Base-by-base conservation (phyloP, 1,140 invertebrate genomes). In the Stegodyphus dumicola region DNA sequence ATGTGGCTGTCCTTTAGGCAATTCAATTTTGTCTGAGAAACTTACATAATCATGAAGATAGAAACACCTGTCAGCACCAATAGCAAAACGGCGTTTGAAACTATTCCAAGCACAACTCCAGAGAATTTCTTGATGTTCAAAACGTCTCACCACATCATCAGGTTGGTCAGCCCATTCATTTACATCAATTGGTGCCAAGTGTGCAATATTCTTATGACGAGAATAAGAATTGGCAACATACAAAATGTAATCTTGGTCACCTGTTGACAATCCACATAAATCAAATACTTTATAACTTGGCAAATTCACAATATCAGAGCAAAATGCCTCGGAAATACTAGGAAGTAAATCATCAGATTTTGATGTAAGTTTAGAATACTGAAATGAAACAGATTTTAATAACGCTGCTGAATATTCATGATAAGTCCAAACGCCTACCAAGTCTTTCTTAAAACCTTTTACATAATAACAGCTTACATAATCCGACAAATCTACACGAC, bases 211-310 rank as follows among this genome's bases (percentile, higher is more conserved):
- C 51, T 81, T 81, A 73, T 73, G 67, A 2, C 78, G 69, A 56
- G 78, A 81, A 49, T 81, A 81, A 5, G 78, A 81, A 73, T 81
- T 81, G 7, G 78, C 67, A 56, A 81, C 78, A 81, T 81, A 81
- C 17, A 81, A 52, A 49, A 73, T 53, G 52, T 81, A 81, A 81
- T 81, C 78, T 64, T 73, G 53, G 9, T 81, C 54, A 5, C n/a
- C 48, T 73, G 15, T 60, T 7, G 78, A 70, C 13, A 81, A 13
- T 15, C 78, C 78, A 73, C 78, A 81, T 33, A 81, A 10, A 64
- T 81, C 78, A 73, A 81, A 81, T 65, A 81, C 18, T 64, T 65
- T 81, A n/a, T 73, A 81, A 51, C 54, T 81, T 11, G 78, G 78
- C 48, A 81, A 33, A 49, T 18, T 81, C 2, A 64, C 70, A 18